phyloP scores from a whole-genome alignment of 2,113 vertebrate genomes.

The Callaeas wilsoni region DNA sequence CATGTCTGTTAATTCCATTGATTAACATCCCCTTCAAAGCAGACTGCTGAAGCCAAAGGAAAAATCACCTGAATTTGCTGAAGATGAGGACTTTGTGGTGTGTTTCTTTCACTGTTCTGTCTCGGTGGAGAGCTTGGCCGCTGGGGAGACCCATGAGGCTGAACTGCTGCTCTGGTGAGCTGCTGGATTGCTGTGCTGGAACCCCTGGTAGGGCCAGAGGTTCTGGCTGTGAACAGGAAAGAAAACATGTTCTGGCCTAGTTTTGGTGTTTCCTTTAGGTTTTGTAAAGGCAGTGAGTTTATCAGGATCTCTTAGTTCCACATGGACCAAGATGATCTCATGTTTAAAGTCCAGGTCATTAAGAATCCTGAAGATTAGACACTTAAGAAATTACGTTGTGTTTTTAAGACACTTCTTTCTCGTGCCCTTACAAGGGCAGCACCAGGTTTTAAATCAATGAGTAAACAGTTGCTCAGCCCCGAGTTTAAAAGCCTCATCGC shows the following conservation, averaged over 20 bases:
- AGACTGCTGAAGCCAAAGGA: not conserved
- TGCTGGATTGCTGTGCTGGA: not conserved
- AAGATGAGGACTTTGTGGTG: not conserved
- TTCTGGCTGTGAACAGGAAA: not conserved
- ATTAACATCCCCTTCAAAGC: not conserved
- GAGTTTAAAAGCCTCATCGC: not conserved
- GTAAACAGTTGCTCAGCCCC: conserved; percentile 2
- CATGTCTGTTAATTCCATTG: not conserved
- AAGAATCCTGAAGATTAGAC: not conserved
- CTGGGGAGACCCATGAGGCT: not conserved
- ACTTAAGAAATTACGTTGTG: not conserved
- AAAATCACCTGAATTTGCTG: not conserved
- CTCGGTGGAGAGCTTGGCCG: accelerated
- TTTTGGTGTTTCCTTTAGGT: not conserved
- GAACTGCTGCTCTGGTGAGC: not conserved
- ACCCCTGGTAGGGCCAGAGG: not conserved
- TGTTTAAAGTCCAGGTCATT: not conserved
- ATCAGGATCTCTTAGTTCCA: not conserved
- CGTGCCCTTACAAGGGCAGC: not conserved
- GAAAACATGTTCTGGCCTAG: not conserved
- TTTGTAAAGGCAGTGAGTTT: not conserved
- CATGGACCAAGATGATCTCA: not conserved
- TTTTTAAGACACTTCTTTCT: not conserved
- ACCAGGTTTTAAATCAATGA: not conserved
- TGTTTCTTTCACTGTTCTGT: not conserved